A percentile compares a stretch with the other conserved stretches of the same genome.
Conservation (phyloP, 2,888 invertebrate species). For the Agriopis marginaria region DNA sequence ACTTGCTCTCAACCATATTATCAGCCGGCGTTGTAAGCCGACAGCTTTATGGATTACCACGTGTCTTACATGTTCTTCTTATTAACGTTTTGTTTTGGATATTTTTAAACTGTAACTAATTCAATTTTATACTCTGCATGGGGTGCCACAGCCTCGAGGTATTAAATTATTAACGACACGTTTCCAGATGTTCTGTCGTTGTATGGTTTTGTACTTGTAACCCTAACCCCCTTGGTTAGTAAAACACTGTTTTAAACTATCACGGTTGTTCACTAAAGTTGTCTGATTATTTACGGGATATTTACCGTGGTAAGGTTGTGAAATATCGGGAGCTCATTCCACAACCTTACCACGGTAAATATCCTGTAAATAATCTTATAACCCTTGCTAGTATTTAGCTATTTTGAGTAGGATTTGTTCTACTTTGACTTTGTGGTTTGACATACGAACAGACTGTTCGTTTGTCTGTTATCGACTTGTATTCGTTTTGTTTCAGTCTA, state of each 20-base stretch:
- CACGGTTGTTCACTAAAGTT: too few relatives aligned
- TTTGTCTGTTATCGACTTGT: neutral
- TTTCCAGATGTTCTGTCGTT: slow-evolving; percentile 35
- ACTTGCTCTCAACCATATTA: slow-evolving; percentile 8
- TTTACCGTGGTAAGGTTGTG: too few relatives aligned
- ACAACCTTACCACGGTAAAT: too few relatives aligned
- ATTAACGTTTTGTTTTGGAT: slow-evolving; percentile 23
- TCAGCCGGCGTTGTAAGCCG: slow-evolving; percentile 3
- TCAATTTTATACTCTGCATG: slow-evolving; percentile 37
- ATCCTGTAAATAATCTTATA: too few relatives aligned
- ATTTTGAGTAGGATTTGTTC: neutral
- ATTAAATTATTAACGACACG: slow-evolving; percentile 16
- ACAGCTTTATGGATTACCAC: slow-evolving; percentile 19
- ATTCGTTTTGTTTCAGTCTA: neutral
- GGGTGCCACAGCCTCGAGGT: slow-evolving; percentile 17
- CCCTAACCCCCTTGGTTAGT: slow-evolving; percentile 1
- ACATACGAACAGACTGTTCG: neutral
- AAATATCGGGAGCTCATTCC: too few relatives aligned
- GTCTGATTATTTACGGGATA: too few relatives aligned
- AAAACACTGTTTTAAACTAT: too few relatives aligned
- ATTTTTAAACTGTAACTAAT: slow-evolving; percentile 28
- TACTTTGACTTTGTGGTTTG: neutral
- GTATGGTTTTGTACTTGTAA: neutral
- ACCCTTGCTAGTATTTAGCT: too few relatives aligned
- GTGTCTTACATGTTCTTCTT: slow-evolving; percentile 5